Base-by-base conservation (phyloP, 1,140 invertebrate species). In the Drosophila nasuta region DNA sequence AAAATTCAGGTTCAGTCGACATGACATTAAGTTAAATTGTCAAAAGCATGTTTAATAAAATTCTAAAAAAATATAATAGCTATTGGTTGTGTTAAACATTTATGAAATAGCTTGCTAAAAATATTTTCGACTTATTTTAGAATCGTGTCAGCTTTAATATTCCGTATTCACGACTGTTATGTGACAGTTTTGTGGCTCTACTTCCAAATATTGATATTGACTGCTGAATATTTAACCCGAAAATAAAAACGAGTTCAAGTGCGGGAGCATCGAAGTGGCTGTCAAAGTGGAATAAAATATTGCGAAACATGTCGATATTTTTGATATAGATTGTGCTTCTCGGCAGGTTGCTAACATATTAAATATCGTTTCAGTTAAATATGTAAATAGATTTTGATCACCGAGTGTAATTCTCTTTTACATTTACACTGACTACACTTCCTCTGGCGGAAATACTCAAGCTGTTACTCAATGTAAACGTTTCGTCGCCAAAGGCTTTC, bases 401-500 rank as follows among this genome's bases (percentile, higher is more conserved):
- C n/a, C 41, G 11, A n/a, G n/a, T n/a, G 41, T 13, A 43, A 2
- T 7, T 5, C 1, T 2, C 7, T 3, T 43, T 43, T 13, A 43
- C 5, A 43, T 43, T 25, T 1, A n/a, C n/a, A 13, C 5, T 43
- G 41, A 43, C 13, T 13, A n/a, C 3, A n/a, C 41, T 43, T 43
- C 41, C 41, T 43, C 11, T 13, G 3, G 3, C 11, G 41, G 41
- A 43, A 43, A 5, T 13, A 43, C 41, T 43, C 41, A 0, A n/a
- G 41, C 41, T 43, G 41, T 43, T n/a, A 10, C 41, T n/a, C 41
- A 13, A 43, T 43, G n/a, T n/a, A 43, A 43, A 7, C 11, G 41
- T 10, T 38, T 38, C 10, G 7, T 38, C 7, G n/a, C 11, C 30
- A 56, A 65, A 65, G 54, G 56, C 57, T 30, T 41, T 45, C 13